Base-by-base conservation (phyloP, 2,113 vertebrate genomes). In the Ornithorhynchus anatinus region DNA sequence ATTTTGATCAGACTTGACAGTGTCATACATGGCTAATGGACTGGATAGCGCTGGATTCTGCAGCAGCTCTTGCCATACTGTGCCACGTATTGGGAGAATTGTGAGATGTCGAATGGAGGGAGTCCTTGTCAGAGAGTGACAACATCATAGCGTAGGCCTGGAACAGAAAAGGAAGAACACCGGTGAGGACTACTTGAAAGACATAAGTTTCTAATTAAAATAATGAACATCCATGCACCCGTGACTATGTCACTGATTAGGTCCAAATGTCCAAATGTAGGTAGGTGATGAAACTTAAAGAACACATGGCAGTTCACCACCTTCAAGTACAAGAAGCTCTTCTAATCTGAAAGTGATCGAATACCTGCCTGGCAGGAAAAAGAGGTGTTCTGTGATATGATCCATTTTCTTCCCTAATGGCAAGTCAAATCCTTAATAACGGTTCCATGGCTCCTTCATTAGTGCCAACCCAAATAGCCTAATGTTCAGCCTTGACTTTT, bases 131-230 rank as follows among this genome's bases (percentile, higher is more conserved):
- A 1, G 97, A 95, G 85, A 99, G 88, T 47, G 97, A 99, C 75
- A 99, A 89, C 97, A 99, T 99, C 98, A 99, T 99, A 77, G 98
- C 96, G 4, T 98, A 98, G 0, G 98, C 97, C 98, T 99, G 77
- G 0, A 9, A 77, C 65, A 80, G 54, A 67, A 79, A 32, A 57
- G 84, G 40, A 16, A 81, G 27, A 77, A n/a, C 61, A 15, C 31
- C 5, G 3, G 37, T 68, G 14, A 80, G 23, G 16, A 29, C 11
- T 22, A 31, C 45, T 36, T n/a, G 59, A 59, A 69, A 63, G 67
- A 33, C 31, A 42, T n/a, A n/a, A 29, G 19, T 48, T 16, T 29
- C 15, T 27, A 19, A 29, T 17, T 8, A 29, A 27, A 29, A 4
- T 50, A 5, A 47, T 6, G 16, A 25, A 50, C 47, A 31, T 17